Evolutionary conservation across 2,888 invertebrate genomes (phyloP), one percentile per base, ranked within the genome.

Genomic region (Drosophila antonietae): DNA sequence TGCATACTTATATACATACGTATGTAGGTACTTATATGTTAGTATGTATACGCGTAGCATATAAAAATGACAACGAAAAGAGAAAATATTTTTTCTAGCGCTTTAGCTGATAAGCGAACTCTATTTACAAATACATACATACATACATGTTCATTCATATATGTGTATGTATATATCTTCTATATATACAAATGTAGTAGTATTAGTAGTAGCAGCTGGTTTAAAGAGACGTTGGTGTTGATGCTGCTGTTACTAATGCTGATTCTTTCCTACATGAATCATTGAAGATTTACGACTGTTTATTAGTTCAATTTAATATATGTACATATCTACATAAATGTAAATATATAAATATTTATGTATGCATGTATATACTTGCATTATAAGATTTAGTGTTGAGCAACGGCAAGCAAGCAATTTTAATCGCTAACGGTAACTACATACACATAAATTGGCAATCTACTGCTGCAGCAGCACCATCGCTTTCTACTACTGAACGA

Each of bases 21-120:
- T 43, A 60, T n/a, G 62, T 63, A 57, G n/a, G 44, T 35, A 57
- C 15, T 20, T 9, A 53, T 43, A 14, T 23, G 20, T 46, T 14
- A 20, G 43, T 57, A 61, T 66, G 49, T 69, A 73, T 79, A n/a
- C 55, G 69, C 69, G 68, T 49, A 68, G 78, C 62, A 84, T 84
- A 79, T 75, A 81, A 73, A 39, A 39, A 39, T 85, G 77, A 72
- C 80, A 80, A 59, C 72, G 63, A 83, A 79, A 83, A 78, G 72
- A 76, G 75, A 72, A 73, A 73, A 86, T 59, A 71, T 69, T 83
- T 81, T 81, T 83, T 78, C 79, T 84, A 85, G 79, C 79, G 78
- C 74, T 88, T 78, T 71, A 74, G 72, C 84, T 84, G 88, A 84
- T 84, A 84, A 84, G 85, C 83, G 55, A 51, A 79, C 73, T 62